Percentiles rank a stretch among this genome's conserved stretches.
These are phyloP conservation scores for Geophilus truncorum DNA, from an alignment of 2,888 invertebrate species.

Conservation along the genomic window DNA sequence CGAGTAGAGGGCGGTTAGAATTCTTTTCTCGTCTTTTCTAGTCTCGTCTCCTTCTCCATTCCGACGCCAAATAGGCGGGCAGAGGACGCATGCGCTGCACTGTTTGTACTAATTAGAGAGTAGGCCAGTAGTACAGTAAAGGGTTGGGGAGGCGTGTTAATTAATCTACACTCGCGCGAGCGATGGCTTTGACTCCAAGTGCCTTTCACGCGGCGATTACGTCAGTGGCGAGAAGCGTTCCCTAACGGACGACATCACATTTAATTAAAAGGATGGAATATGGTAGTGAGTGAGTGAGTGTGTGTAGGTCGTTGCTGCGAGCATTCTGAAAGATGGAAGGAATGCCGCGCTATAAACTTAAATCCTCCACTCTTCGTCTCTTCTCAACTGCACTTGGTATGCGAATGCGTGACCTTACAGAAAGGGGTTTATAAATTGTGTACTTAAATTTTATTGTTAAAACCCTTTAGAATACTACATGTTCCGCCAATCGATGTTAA, in stretches of 20 bases:
- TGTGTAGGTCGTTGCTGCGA: background rate
- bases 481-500: no score
- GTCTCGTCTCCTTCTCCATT: background rate
- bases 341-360: background rate
- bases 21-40: background rate
- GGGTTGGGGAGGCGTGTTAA: conserved; percentile 9
- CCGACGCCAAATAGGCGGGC: background rate
- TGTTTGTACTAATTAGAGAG: conserved; percentile 13
- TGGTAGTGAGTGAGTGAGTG: background rate
- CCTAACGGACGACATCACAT: conserved; percentile 15
- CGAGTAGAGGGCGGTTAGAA: background rate
- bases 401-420: background rate
- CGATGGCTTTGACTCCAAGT: conserved; percentile 15
- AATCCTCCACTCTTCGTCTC: background rate
- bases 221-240: conserved; percentile 1
- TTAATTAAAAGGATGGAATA: conserved; percentile 8
- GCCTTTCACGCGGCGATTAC: conserved; percentile 1
- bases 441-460: background rate
- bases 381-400: background rate
- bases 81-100: background rate
- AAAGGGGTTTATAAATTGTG: background rate
- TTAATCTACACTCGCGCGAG: conserved; percentile 3
- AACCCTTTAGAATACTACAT: no score
- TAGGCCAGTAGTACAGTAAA: background rate
- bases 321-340: background rate